phyloP scores from a whole-genome alignment of 2,113 vertebrate species.

The Gymnorhina tibicen region DNA sequence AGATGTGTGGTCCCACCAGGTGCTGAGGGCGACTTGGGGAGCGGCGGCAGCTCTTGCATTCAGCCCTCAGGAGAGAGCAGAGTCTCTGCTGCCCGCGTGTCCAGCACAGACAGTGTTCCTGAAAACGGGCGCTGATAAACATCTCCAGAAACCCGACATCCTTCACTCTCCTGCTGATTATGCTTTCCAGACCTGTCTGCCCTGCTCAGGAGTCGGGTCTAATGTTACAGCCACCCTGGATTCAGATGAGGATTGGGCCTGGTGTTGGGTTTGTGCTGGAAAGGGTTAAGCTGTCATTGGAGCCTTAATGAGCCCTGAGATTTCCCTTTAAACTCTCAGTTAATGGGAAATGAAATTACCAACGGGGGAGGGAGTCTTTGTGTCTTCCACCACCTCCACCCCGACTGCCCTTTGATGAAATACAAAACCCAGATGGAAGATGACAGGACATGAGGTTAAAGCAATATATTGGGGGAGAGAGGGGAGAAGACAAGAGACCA shows the following conservation, averaged over 20 bases:
- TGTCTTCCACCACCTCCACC: not conserved
- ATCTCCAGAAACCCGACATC: not conserved
- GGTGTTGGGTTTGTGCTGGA: not conserved
- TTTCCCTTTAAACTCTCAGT: not conserved
- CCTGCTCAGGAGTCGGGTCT: rapidly evolving
- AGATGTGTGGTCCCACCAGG: rapidly evolving
- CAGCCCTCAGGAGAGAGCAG: rapidly evolving
- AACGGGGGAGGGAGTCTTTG: not conserved
- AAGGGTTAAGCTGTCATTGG: not conserved
- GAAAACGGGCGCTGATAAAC: not conserved
- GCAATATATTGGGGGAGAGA: rapidly evolving
- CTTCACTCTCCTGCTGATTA: rapidly evolving
- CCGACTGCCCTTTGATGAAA: not conserved
- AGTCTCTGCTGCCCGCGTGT: rapidly evolving
- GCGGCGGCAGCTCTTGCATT: rapidly evolving
- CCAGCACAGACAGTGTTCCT: rapidly evolving
- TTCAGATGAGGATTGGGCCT: not conserved
- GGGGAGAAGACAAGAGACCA: not conserved
- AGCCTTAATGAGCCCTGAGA: not conserved
- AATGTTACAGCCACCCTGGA: not conserved
- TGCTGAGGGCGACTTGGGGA: not conserved
- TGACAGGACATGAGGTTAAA: rapidly evolving
- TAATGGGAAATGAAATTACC: not conserved
- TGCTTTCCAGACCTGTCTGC: not conserved
- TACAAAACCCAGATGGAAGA: not conserved